phyloP scores from a whole-genome alignment of 2,797 vertebrate genomes.

The Scomberomorus guttatus region DNA sequence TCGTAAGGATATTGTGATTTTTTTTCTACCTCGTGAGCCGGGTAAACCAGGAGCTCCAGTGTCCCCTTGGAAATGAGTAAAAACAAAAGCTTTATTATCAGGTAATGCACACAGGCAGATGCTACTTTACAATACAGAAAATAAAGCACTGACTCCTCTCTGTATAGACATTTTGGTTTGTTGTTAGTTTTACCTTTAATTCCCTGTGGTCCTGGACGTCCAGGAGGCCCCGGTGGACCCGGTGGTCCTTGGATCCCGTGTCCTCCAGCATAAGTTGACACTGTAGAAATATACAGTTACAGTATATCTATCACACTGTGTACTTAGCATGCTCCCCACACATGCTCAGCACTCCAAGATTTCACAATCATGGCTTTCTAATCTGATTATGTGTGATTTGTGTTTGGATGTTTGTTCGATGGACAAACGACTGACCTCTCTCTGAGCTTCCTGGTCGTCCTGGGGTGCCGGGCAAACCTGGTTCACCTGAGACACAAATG shows the following conservation, averaged over 20 bases:
- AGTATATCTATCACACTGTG: neutral
- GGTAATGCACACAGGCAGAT: neutral
- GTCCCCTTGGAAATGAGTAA: constrained; percentile 67
- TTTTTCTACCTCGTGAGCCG: constrained; percentile 86
- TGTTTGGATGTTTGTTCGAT: neutral
- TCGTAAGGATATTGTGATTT: neutral
- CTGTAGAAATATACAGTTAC: constrained; percentile 43
- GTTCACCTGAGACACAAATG: constrained; percentile 83
- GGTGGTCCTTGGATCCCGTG: constrained; percentile 78
- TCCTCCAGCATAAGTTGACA: constrained; percentile 56
- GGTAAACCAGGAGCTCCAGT: constrained; percentile 87
- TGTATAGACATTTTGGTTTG: neutral
- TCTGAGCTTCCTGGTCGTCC: constrained; percentile 75
- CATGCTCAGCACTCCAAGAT: neutral
- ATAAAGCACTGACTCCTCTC: neutral
- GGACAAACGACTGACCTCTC: constrained; percentile 67
- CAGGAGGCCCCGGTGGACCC: constrained; percentile 81
- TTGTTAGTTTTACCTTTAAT: constrained; percentile 84
- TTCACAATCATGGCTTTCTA: neutral
- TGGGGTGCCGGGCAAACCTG: constrained; percentile 78
- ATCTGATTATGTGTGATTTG: neutral
- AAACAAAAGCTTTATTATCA: constrained; percentile 15
- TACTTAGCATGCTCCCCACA: neutral
- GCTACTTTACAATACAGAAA: constrained; percentile 11
- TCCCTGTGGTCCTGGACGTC: constrained; percentile 85